phyloP scores from a whole-genome alignment of 1,140 invertebrate species.

The Macrobrachium nipponense region DNA sequence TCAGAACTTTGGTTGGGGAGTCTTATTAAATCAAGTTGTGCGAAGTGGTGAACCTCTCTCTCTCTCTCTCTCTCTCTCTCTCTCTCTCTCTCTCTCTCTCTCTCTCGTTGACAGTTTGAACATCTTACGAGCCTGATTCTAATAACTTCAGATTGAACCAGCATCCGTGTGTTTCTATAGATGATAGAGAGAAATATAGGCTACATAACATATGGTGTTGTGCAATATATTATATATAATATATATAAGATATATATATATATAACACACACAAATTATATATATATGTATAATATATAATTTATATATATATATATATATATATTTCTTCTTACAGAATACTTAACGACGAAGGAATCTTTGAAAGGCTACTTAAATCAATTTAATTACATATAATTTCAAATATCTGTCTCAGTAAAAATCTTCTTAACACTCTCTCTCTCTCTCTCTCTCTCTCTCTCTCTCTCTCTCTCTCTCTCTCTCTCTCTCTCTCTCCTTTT shows the following conservation, averaged over 20 bases:
- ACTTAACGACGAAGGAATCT: no score
- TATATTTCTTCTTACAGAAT: not conserved
- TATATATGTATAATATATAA: not conserved
- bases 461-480: not conserved
- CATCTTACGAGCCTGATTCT: no score
- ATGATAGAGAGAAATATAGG: no score
- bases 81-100: slow-evolving; percentile 16
- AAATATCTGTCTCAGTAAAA: no score
- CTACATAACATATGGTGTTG: no score
- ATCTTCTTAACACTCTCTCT: not conserved
- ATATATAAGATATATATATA: slow-evolving; percentile 1
- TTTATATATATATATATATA: not conserved
- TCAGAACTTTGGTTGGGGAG: no score
- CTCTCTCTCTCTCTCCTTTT: not conserved
- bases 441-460: not conserved
- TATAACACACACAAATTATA: no score
- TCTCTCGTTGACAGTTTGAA: not conserved
- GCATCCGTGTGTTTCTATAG: no score
- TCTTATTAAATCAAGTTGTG: no score
- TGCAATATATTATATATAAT: not conserved
- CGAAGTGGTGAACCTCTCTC: not conserved
- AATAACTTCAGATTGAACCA: no score
- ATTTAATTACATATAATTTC: no score
- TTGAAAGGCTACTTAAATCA: no score
- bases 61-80: slow-evolving; percentile 29